phyloP scores from a whole-genome alignment of 2,113 vertebrate species.

The Pheucticus melanocephalus region DNA sequence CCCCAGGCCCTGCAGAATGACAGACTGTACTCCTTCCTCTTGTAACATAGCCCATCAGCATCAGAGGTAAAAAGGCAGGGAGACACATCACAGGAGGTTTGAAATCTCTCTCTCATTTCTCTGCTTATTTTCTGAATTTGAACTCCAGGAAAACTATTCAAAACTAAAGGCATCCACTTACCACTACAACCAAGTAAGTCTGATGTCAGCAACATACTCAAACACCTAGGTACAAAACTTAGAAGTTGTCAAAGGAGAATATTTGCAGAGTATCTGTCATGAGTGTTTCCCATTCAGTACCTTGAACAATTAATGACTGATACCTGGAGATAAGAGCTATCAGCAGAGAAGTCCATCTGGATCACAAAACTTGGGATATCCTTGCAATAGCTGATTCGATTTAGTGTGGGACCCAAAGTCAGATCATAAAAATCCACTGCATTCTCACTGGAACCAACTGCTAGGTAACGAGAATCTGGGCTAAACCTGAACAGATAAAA shows the following conservation, averaged over 20 bases:
- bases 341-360: conserved; percentile 97
- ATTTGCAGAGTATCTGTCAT: neutral
- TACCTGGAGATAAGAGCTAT: conserved; percentile 90
- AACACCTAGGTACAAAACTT: neutral
- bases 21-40: neutral
- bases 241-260: neutral
- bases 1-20: neutral
- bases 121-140: neutral
- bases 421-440: conserved; percentile 96
- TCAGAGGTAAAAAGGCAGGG: neutral
- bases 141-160: neutral
- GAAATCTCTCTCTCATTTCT: neutral
- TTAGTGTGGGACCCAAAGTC: conserved; percentile 88
- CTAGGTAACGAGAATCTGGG: conserved; percentile 89
- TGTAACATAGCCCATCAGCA: neutral
- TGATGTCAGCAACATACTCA: neutral
- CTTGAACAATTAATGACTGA: neutral
- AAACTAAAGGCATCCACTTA: neutral
- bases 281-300: neutral
- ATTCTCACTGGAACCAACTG: conserved; percentile 93
- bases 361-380: conserved; percentile 94
- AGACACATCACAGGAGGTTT: neutral
- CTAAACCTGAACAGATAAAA: conserved; percentile 82
- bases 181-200: neutral
- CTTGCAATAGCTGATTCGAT: conserved; percentile 93